Conservation (phyloP, 2,113 vertebrate species). For the Amblyopsis rosae region DNA sequence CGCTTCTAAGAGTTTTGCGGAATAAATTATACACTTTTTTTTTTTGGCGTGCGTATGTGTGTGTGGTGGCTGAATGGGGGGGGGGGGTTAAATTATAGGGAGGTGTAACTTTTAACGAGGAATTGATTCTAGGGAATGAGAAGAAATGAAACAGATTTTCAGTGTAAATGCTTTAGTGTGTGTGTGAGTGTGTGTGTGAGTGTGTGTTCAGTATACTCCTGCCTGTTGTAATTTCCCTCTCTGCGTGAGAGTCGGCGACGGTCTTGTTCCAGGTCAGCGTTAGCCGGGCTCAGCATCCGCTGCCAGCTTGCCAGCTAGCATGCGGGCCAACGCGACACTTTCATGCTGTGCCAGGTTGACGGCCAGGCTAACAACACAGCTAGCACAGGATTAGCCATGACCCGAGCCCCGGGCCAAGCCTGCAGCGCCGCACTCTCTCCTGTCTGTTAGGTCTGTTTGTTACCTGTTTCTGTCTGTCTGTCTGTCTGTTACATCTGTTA, state of each 20-base stretch:
- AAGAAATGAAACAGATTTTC: too few relatives aligned
- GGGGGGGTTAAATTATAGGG: too few relatives aligned
- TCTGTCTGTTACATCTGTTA: background rate
- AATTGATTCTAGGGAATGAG: too few relatives aligned
- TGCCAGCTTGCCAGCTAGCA: background rate
- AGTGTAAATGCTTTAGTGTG: background rate
- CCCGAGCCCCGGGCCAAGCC: background rate
- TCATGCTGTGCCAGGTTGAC: constrained; percentile 48
- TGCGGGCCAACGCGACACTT: constrained; percentile 11
- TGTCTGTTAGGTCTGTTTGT: constrained; percentile 1
- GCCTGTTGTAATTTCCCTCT: constrained; percentile 28
- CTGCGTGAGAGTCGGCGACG: constrained; percentile 9
- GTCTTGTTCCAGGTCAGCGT: constrained; percentile 1
- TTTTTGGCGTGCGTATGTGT: too few relatives aligned
- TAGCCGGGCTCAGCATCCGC: constrained; percentile 17
- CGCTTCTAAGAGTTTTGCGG: too few relatives aligned
- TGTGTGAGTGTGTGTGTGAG: background rate
- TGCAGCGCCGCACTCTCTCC: background rate
- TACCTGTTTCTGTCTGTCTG: background rate
- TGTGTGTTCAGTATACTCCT: constrained; percentile 23
- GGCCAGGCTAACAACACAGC: constrained; percentile 47
- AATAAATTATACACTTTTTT: too few relatives aligned
- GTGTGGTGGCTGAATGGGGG: too few relatives aligned
- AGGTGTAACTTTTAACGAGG: too few relatives aligned
- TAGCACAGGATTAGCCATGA: constrained; percentile 27